phyloP scores from a whole-genome alignment of 2,113 vertebrate genomes.

The Pachycephala philippinensis region DNA sequence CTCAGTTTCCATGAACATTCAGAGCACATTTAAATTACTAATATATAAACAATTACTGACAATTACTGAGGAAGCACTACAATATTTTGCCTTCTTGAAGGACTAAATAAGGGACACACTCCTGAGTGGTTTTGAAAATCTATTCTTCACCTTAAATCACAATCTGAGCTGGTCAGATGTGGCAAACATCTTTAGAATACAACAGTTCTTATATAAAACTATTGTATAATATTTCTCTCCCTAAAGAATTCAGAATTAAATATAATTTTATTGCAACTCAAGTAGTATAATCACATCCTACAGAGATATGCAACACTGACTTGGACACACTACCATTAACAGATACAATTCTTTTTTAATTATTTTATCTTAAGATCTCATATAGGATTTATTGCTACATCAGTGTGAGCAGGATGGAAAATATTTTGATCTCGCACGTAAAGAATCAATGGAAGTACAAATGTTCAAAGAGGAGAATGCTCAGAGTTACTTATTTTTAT shows the following conservation, averaged over 20 bases:
- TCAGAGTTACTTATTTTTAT: background rate
- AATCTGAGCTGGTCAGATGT: background rate
- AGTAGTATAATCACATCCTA: background rate
- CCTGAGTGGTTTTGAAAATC: background rate
- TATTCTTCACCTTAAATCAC: background rate
- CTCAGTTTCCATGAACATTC: background rate
- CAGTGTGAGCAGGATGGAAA: background rate
- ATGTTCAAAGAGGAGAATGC: background rate
- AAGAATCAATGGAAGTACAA: background rate
- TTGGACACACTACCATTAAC: background rate
- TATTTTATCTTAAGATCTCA: background rate
- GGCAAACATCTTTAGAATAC: background rate
- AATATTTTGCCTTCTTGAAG: background rate
- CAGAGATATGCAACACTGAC: background rate
- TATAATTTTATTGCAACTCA: background rate
- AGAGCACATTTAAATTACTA: background rate
- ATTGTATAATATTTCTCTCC: background rate
- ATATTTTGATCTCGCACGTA: background rate
- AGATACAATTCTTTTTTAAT: background rate
- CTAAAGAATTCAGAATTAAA: background rate
- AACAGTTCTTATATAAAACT: background rate
- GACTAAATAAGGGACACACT: background rate
- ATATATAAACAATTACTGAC: background rate
- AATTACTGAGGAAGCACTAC: background rate
- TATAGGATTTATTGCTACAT: background rate